Conservation (phyloP, 2,888 invertebrate species). For the Eristalis tenax region DNA sequence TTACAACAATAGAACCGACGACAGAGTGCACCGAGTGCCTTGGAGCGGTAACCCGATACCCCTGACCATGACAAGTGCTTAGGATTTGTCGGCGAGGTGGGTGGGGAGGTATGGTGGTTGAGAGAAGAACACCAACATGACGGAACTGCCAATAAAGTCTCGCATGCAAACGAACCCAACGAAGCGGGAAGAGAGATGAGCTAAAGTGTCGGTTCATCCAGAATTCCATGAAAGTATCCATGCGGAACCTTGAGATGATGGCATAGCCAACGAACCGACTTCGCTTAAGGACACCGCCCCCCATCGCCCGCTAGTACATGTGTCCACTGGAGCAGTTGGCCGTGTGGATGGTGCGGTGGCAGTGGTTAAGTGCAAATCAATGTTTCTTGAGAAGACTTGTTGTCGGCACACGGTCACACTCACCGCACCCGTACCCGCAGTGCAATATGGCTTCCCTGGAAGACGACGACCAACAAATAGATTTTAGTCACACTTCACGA, state of each 20-base stretch:
- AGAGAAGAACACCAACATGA: neutral
- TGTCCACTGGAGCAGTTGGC: neutral
- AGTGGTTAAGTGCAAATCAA: conserved; percentile 68
- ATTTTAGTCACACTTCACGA: conserved; percentile 24
- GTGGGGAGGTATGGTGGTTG: too few relatives aligned
- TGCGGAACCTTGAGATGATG: conserved; percentile 39
- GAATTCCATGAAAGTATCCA: conserved; percentile 45
- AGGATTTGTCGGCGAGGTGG: neutral
- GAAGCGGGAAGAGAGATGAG: conserved; percentile 22
- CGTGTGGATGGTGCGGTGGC: neutral
- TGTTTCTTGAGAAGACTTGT: conserved; percentile 41
- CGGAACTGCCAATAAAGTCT: conserved; percentile 5
- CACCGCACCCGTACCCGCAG: neutral
- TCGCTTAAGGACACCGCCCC: too few relatives aligned
- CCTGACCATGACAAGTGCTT: conserved; percentile 15
- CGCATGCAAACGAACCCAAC: conserved; percentile 12
- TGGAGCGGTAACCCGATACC: conserved; percentile 30
- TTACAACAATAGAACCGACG: conserved; percentile 31
- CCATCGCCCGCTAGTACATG: neutral
- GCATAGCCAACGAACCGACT: neutral
- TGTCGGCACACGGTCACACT: neutral
- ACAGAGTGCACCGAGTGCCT: neutral
- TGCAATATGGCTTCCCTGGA: neutral
- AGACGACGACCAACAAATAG: conserved; percentile 56
- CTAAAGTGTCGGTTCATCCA: conserved; percentile 38